phyloP scores from a whole-genome alignment of 2,888 invertebrate species.

The Nomada goodeniana region DNA sequence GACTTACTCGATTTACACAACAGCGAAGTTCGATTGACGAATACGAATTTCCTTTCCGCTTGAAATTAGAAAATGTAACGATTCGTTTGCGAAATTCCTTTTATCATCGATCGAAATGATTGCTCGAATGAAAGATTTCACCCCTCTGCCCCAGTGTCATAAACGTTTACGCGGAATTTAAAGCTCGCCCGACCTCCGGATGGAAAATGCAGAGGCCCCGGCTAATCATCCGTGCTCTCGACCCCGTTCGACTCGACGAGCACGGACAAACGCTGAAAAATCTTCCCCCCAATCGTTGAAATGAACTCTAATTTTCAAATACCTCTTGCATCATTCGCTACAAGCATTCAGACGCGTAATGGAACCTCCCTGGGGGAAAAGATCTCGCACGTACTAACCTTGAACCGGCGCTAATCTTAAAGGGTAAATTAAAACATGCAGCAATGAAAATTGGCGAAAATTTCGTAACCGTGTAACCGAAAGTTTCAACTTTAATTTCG shows the following conservation, averaged over 20 bases:
- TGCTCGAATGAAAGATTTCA: no score
- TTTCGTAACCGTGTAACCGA: neutral
- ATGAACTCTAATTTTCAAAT: constrained; percentile 42
- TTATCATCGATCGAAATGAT: no score
- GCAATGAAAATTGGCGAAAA: neutral
- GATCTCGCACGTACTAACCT: constrained; percentile 11
- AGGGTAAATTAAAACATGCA: neutral
- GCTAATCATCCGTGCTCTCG: constrained; percentile 71
- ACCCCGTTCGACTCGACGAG: constrained; percentile 70
- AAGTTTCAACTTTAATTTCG: no score
- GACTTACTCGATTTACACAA: no score
- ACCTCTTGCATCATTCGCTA: constrained; percentile 2
- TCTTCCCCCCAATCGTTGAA: constrained; percentile 39
- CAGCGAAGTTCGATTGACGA: no score
- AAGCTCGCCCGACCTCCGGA: constrained; percentile 25
- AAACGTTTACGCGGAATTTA: constrained; percentile 43
- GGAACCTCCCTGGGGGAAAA: neutral
- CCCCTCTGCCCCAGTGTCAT: neutral
- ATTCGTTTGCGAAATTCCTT: no score
- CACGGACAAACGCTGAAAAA: constrained; percentile 50
- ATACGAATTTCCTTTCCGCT: no score
- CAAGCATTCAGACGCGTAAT: neutral
- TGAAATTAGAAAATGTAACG: no score
- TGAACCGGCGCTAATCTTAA: constrained; percentile 5
- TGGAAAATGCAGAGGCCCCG: constrained; percentile 30